A percentile compares a stretch with the other conserved stretches of the same genome.
These are phyloP conservation scores for Falco peregrinus DNA, from an alignment of 2,797 vertebrate species.

Conservation along the genomic window DNA sequence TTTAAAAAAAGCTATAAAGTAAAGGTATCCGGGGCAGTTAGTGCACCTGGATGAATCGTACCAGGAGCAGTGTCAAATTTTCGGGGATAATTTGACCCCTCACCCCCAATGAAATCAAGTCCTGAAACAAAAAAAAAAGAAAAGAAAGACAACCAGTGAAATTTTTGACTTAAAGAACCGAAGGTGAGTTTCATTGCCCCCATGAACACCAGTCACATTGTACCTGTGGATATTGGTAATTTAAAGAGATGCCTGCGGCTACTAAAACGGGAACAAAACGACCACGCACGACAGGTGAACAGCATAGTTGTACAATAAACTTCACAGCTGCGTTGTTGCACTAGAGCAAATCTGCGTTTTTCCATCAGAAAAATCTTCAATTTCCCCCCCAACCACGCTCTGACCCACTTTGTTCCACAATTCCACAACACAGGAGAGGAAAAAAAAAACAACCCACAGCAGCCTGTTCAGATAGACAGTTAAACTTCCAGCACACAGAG, in stretches of 20 bases:
- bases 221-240: constrained; percentile 76
- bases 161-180: constrained; percentile 56
- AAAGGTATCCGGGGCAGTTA: constrained; percentile 76
- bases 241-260: constrained; percentile 10
- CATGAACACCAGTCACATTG: background rate
- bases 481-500: background rate
- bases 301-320: background rate
- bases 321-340: background rate
- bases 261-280: background rate
- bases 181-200: constrained; percentile 26
- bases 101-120: constrained; percentile 92
- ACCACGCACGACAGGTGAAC: background rate
- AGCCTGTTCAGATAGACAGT: background rate
- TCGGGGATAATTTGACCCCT: constrained; percentile 91
- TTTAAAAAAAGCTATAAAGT: constrained; percentile 43
- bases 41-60: constrained; percentile 84
- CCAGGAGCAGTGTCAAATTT: constrained; percentile 96
- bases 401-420: background rate
- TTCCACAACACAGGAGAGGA: background rate
- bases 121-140: constrained; percentile 82
- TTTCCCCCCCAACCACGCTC: background rate
- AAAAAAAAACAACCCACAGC: background rate
- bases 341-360: background rate
- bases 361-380: background rate
- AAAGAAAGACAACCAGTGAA: constrained; percentile 74